Conservation (phyloP, 2,797 vertebrate species). For the Synanceia verrucosa region DNA sequence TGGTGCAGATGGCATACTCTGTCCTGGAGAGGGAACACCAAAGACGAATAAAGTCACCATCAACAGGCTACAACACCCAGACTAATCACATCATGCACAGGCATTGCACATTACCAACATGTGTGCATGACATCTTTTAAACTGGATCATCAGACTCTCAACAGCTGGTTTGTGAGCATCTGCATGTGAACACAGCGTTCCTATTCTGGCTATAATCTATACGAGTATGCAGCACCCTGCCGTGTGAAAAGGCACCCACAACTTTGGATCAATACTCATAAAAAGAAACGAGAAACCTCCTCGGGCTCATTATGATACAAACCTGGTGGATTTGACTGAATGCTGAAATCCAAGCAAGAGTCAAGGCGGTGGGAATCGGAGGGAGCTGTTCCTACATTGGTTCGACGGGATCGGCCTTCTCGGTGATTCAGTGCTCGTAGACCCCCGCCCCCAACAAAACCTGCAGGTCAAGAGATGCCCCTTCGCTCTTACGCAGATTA, state of each 20-base stretch:
- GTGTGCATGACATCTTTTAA: not conserved
- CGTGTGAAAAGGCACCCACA: not conserved
- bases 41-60: slow-evolving; percentile 13
- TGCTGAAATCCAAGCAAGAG: slow-evolving; percentile 76
- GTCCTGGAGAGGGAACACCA: slow-evolving; percentile 81
- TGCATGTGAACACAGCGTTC: not conserved
- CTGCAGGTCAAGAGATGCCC: slow-evolving; percentile 27
- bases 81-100: not conserved
- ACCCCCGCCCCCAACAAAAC: too few species aligned
- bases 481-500: slow-evolving; percentile 36
- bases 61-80: slow-evolving; percentile 9
- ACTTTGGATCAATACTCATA: slow-evolving; percentile 4
- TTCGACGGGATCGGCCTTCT: slow-evolving; percentile 41
- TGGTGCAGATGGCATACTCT: slow-evolving; percentile 97
- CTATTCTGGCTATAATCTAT: not conserved
- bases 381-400: slow-evolving; percentile 61
- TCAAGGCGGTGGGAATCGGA: slow-evolving; percentile 34
- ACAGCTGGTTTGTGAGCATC: not conserved
- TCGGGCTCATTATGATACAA: slow-evolving; percentile 35
- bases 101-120: not conserved
- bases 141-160: slow-evolving; percentile 6
- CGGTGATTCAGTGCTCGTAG: slow-evolving; percentile 52
- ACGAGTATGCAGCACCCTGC: not conserved
- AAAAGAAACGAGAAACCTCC: not conserved
- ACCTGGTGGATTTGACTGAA: slow-evolving; percentile 79